A percentile compares a stretch with the other conserved stretches of the same genome.
Evolutionary conservation across 2,797 vertebrate species (phyloP).

Genomic region (Pangasius macronema): DNA sequence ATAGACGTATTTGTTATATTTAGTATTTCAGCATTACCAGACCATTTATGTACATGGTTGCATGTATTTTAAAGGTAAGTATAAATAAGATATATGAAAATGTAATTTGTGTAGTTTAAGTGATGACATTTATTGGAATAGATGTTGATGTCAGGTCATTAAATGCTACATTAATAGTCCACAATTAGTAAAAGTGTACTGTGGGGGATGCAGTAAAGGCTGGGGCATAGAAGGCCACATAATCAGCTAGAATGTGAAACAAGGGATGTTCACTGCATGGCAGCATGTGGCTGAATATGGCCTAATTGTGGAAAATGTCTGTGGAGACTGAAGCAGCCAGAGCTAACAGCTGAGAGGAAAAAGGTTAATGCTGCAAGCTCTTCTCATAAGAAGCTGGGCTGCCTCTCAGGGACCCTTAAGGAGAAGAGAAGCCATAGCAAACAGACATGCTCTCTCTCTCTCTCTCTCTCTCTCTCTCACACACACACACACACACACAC

Average conservation of each 20-base stretch:
- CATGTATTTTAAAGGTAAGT: neutral
- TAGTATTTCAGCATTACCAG: neutral
- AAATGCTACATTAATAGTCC: slow-evolving; percentile 25
- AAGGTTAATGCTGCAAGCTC: slow-evolving; percentile 50
- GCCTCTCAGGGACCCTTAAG: slow-evolving; percentile 46
- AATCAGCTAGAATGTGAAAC: slow-evolving; percentile 23
- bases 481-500: neutral
- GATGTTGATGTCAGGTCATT: neutral
- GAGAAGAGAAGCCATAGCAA: slow-evolving; percentile 31
- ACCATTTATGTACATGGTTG: neutral
- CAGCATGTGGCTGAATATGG: slow-evolving; percentile 27
- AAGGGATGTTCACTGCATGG: slow-evolving; percentile 19
- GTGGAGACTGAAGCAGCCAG: slow-evolving; percentile 40
- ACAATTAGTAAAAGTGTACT: slow-evolving; percentile 22
- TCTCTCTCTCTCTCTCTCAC: slow-evolving; percentile 19
- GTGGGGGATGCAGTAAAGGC: slow-evolving; percentile 1
- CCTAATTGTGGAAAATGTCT: slow-evolving; percentile 33
- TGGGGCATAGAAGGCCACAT: slow-evolving; percentile 5
- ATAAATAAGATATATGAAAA: neutral
- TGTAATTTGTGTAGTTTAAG: neutral
- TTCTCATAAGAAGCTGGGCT: slow-evolving; percentile 43
- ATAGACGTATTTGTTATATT: slow-evolving; percentile 1
- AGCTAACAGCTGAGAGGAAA: slow-evolving; percentile 38
- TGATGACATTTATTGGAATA: neutral
- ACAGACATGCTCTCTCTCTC: slow-evolving; percentile 16